phyloP scores from a whole-genome alignment of 1,140 invertebrate genomes.

The Drosophila nannoptera region DNA sequence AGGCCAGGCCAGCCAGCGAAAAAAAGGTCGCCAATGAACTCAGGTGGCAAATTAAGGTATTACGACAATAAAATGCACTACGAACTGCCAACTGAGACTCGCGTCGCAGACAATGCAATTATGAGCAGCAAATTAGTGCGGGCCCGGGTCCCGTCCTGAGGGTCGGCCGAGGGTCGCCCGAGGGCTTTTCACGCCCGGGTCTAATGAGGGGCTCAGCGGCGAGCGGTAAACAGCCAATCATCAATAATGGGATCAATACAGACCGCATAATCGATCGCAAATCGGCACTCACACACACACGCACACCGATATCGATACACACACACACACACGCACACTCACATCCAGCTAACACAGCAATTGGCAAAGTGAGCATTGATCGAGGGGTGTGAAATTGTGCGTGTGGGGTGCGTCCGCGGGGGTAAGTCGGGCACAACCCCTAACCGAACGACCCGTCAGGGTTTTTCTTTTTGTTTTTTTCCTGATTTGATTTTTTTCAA shows the following conservation, averaged over 20 bases:
- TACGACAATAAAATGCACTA: conserved; percentile 60
- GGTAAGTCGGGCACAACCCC: conserved; percentile 56
- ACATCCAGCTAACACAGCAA: conserved; percentile 24
- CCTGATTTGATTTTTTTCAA: conserved; percentile 16
- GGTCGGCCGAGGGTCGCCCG: neutral
- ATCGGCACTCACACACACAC: conserved; percentile 24
- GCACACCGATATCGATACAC: neutral
- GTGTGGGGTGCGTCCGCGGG: conserved; percentile 56
- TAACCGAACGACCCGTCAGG: conserved; percentile 37
- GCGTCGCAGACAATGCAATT: conserved; percentile 64
- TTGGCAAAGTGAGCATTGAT: conserved; percentile 66
- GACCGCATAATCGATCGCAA: conserved; percentile 69
- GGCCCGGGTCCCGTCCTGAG: neutral
- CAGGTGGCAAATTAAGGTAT: conserved; percentile 76
- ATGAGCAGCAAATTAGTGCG: conserved; percentile 61
- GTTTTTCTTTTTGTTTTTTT: conserved; percentile 42
- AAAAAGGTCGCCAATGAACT: conserved; percentile 53
- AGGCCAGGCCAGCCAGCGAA: neutral
- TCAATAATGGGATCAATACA: conserved; percentile 47
- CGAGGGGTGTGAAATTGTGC: conserved; percentile 46
- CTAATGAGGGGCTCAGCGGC: conserved; percentile 29
- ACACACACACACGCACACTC: conserved; percentile 22
- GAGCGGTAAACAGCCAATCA: conserved; percentile 23
- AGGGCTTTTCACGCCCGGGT: conserved; percentile 1
- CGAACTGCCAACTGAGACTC: neutral